Base-by-base conservation (phyloP, 2,888 invertebrate species). In the Perdita meconis region DNA sequence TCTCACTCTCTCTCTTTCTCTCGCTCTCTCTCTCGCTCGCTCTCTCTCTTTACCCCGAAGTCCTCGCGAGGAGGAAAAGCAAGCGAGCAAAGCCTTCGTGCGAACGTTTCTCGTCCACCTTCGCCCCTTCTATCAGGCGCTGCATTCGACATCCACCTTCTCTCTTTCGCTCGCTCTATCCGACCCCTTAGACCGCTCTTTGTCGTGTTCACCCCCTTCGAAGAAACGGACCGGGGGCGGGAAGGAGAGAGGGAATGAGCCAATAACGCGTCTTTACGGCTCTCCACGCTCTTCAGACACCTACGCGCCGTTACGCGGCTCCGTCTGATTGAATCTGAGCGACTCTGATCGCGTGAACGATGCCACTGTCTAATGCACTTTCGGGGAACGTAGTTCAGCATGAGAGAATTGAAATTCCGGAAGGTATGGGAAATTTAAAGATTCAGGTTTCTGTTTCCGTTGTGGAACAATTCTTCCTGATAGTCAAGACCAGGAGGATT, bases 241-340 rank as follows among this genome's bases (percentile, higher is more conserved):
- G 2, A 19, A 16, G 38, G 42, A 22, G 55, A 40, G 40, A 61
- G 51, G 64, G 50, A 57, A 63, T 73, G 76, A 67, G 78, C 78
- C 82, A 80, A 87, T 83, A 83, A 84, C 73, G 80, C 80, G 77
- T 83, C 79, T 82, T 85, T 81, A 81, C 80, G 82, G 79, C 64
- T 71, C 78, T 65, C 59, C 34, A 59, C 77, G 56, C 76, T 81
- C 61, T 74, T 44, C 51, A 60, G 65, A 63, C 73, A 68, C 56
- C 61, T 71, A 65, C 53, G 57, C 57, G 50, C 60, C 71, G 67
- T 67, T 63, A 63, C 53, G 56, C 67, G 56, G 42, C 64, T 22
- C 16, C 72, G 50, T 75, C 74, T 61, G 77, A 83, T 80, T 76
- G 83, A 83, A 78, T 70, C 44, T 22, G 40, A 55, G 60, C 38